Evolutionary conservation across 2,113 vertebrate species (phyloP), one percentile per base, ranked within the genome.

Genomic region (Camelus dromedarius): DNA sequence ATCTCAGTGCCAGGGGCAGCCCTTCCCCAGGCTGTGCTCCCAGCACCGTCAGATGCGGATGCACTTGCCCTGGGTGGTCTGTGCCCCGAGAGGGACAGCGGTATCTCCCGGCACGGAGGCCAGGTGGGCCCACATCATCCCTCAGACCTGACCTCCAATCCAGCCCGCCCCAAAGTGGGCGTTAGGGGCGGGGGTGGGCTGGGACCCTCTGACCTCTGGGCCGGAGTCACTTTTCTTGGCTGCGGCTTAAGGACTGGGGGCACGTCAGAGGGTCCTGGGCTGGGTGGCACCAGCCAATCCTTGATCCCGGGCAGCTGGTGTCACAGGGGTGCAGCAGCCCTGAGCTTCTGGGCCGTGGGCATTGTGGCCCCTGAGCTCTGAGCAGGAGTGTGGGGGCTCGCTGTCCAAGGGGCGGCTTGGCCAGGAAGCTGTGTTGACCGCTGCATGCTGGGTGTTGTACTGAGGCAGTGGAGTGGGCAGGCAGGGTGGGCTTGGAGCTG

Each of bases 31-130:
- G 11, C 50, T 0, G 6, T 15, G 22, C 4, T 6, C 18, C 67
- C n/a, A 18, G 54, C 3, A 3, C 50, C 4, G 50, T 35, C 0
- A 0, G 18, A 5, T 5, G 8, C 79, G 18, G 42, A 30, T 5
- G 0, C 3, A 1, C 18, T 12, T 8, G 11, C 32, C n/a, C 22
- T 12, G 18, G 2, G 6, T 15, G 0, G 5, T 7, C 28, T 32
- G 42, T 6, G 46, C 1, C 52, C 48, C 2, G 1, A 20, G 15
- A 1, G 1, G 35, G 84, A 66, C 26, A 26, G 16, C 20, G 9
- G 67, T 32, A 16, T n/a, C 35, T 8, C 24, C 8, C 0, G 20
- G 19, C 7, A 0, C 22, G 0, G 26, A 52, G 58, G 10, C 46
- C 2, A 4, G 1, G n/a, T 8, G 32, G 67, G 64, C 87, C 35